Base-by-base conservation (phyloP, 2,888 invertebrate species). In the Autographa gamma region DNA sequence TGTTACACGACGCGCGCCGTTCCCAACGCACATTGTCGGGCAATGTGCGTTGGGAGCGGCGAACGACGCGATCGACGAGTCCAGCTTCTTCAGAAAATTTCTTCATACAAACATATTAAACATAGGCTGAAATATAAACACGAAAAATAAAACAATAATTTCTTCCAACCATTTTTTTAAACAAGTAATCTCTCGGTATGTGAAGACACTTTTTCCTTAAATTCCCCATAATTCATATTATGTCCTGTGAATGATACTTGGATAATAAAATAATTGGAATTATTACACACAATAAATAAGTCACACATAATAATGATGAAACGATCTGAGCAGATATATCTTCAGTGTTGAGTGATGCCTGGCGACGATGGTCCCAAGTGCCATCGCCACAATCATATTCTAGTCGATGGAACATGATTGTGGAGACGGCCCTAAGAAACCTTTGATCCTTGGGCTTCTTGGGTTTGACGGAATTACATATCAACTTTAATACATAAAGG, bases 11-110 rank as follows among this genome's bases (percentile, higher is more conserved):
- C 43, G 41, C 8, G 6, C n/a, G n/a, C 48, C n/a, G 14, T n/a
- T 48, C 48, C 48, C 48, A 48, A 48, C 48, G 48, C 48, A 48
- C 14, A n/a, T 48, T n/a, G 16, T 1, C 14, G 48, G 14, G 6
- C n/a, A 48, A 48, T 48, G 48, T 48, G 48, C 48, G 48, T 48
- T 48, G 48, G 48, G 48, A 48, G 48, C 8, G 48, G 48, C 48
- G 7, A n/a, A 16, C n/a, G n/a, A n/a, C 2, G 48, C 48, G n/a
- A 48, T 16, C n/a, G 48, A n/a, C n/a, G 41, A 3, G 13, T 16
- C 43, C 43, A 16, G 43, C 14, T 43, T 43, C 43, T 43, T 43
- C 43, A 1, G 4, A 14, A 7, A 3, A 25, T 25, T 16, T 48
- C n/a, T 48, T n/a, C n/a, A 48, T 16, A 16, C 43, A 16, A 14